Evolutionary conservation across 2,888 invertebrate species (phyloP).

Genomic region (Caenorhabditis afra): DNA sequence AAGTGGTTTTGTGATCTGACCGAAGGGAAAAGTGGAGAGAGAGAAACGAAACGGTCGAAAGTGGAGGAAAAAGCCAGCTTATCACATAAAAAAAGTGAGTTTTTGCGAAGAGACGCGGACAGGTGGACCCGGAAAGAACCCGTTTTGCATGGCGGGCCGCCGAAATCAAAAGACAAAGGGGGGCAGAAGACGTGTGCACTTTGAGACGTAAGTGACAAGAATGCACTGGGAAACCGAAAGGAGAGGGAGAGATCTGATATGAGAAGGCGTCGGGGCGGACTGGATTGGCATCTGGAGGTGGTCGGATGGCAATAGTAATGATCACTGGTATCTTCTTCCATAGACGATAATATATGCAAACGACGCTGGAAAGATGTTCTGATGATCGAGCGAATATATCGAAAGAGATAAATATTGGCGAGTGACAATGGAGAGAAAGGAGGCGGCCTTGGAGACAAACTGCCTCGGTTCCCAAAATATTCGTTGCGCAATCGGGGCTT

Average conservation of each 20-base stretch:
- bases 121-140: conserved; percentile 13
- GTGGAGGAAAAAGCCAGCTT: conserved; percentile 28
- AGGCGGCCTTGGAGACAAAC: conserved; percentile 6
- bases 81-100: conserved; percentile 42
- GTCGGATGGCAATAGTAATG: not conserved
- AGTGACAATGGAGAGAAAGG: conserved; percentile 3
- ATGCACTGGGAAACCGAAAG: conserved; percentile 12
- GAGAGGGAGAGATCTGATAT: conserved; percentile 5
- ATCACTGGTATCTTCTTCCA: conserved; percentile 6
- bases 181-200: conserved; percentile 12
- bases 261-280: conserved; percentile 15
- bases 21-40: not conserved
- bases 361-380: conserved; percentile 1
- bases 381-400: conserved; percentile 5
- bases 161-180: not conserved
- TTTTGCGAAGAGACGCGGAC: conserved; percentile 17
- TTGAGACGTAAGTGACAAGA: conserved; percentile 12
- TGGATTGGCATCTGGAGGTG: conserved; percentile 8
- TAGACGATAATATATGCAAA: conserved; percentile 16
- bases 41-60: conserved; percentile 16
- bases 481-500: conserved; percentile 13
- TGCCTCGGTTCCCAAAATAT: conserved; percentile 9
- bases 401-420: conserved; percentile 5
- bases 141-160: conserved; percentile 19
- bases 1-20: conserved; percentile 33